Conservation (phyloP, 2,888 invertebrate species). For the Andrena dorsata region DNA sequence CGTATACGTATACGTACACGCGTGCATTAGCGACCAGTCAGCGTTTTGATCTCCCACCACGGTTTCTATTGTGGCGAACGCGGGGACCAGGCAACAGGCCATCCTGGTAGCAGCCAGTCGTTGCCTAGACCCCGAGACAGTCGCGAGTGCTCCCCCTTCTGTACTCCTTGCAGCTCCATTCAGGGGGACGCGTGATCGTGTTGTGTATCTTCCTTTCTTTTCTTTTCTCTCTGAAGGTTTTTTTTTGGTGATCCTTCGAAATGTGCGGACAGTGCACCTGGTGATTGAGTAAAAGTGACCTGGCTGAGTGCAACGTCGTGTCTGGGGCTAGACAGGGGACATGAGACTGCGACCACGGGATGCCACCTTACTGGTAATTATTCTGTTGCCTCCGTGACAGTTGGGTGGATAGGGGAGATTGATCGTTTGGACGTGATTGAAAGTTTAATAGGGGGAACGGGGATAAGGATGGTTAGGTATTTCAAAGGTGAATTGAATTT, state of each 20-base stretch:
- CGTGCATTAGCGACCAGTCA: constrained; percentile 71
- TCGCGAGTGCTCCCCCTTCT: constrained; percentile 66
- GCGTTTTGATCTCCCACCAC: constrained; percentile 83
- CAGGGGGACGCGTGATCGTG: constrained; percentile 13
- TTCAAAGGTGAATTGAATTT: neutral
- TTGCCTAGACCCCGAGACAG: constrained; percentile 80
- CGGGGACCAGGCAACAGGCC: constrained; percentile 76
- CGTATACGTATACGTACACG: constrained; percentile 29
- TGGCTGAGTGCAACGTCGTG: constrained; percentile 33
- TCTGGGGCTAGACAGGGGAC: constrained; percentile 60
- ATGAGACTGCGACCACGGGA: constrained; percentile 76
- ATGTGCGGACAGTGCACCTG: constrained; percentile 22
- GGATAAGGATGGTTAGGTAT: neutral
- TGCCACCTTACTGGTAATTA: constrained; percentile 81
- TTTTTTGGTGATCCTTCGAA: constrained; percentile 1
- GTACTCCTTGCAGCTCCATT: constrained; percentile 39
- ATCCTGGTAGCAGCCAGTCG: constrained; percentile 81
- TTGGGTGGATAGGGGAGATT: neutral
- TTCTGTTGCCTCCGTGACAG: constrained; percentile 11
- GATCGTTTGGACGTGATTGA: constrained; percentile 5
- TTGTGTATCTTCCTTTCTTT: neutral
- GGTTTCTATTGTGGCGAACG: constrained; percentile 79
- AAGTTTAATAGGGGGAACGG: constrained; percentile 1
- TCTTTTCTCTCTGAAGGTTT: neutral
- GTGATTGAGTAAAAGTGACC: constrained; percentile 55